Evolutionary conservation across 2,888 invertebrate species (phyloP).

Genomic region (Seladonia tumulorum): DNA sequence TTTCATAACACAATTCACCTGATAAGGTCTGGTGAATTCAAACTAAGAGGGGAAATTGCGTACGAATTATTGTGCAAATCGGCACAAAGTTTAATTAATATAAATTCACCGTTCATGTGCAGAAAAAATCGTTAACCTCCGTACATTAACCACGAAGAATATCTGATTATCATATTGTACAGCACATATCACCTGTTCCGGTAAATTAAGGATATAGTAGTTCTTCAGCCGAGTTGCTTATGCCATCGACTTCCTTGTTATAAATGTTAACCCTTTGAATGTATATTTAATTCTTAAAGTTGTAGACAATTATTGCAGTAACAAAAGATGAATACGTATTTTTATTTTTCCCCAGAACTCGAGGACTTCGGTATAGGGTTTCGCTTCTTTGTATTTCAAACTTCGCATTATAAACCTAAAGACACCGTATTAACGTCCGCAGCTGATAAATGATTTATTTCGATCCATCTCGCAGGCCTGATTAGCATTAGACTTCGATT

Average conservation of each 20-base stretch:
- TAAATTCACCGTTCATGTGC: neutral
- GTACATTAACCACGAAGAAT: neutral
- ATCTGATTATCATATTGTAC: neutral
- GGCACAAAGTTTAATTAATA: neutral
- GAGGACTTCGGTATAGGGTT: neutral
- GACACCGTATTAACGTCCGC: neutral
- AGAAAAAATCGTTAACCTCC: neutral
- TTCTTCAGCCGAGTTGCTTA: too few relatives aligned
- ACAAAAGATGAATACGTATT: neutral
- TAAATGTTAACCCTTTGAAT: too few relatives aligned
- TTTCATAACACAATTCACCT: neutral
- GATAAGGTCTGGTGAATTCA: neutral
- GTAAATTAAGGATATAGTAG: too few relatives aligned
- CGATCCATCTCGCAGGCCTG: neutral
- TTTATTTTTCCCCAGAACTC: neutral
- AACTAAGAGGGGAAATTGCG: neutral
- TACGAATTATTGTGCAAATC: neutral
- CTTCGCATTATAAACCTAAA: neutral
- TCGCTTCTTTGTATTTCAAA: neutral
- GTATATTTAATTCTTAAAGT: too few relatives aligned
- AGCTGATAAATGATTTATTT: neutral
- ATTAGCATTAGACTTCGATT: conserved; percentile 19
- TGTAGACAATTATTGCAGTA: too few relatives aligned
- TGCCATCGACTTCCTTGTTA: too few relatives aligned
- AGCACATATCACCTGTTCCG: too few relatives aligned